These are phyloP conservation scores for Rhombomys opimus DNA, from an alignment of 2,113 vertebrate species.

Conservation along the genomic window DNA sequence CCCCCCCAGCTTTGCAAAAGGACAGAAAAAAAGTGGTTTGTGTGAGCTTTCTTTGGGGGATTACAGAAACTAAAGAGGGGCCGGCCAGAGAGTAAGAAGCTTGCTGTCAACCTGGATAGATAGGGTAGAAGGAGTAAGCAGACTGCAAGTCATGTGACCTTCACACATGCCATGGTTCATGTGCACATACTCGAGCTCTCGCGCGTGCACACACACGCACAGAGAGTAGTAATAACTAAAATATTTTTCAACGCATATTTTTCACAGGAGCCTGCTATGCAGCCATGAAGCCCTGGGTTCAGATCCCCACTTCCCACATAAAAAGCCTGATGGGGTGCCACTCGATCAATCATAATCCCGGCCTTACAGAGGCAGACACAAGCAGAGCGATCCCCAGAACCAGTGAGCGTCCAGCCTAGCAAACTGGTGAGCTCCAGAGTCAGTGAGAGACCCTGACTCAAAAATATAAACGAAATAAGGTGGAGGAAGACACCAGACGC, in stretches of 20 bases:
- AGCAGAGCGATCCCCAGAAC: background rate
- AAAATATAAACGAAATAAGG: background rate
- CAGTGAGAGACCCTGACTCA: background rate
- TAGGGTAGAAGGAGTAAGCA: background rate
- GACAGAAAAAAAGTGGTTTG: background rate
- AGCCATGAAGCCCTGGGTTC: background rate
- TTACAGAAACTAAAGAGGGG: background rate
- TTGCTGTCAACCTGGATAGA: background rate
- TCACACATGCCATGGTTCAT: background rate
- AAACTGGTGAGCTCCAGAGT: background rate
- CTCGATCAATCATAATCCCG: background rate
- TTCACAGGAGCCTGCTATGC: background rate
- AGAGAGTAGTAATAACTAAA: background rate
- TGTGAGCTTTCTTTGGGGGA: background rate
- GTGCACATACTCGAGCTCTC: fast-evolving
- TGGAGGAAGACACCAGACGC: background rate
- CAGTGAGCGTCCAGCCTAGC: background rate
- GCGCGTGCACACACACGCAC: no score
- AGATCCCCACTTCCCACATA: background rate
- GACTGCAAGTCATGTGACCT: background rate
- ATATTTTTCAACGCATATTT: background rate
- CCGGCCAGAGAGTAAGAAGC: background rate
- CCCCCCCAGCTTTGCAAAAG: background rate
- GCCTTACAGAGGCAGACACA: background rate
- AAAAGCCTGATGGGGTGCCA: background rate